phyloP scores from a whole-genome alignment of 2,113 vertebrate genomes.

The Zapus hudsonius region DNA sequence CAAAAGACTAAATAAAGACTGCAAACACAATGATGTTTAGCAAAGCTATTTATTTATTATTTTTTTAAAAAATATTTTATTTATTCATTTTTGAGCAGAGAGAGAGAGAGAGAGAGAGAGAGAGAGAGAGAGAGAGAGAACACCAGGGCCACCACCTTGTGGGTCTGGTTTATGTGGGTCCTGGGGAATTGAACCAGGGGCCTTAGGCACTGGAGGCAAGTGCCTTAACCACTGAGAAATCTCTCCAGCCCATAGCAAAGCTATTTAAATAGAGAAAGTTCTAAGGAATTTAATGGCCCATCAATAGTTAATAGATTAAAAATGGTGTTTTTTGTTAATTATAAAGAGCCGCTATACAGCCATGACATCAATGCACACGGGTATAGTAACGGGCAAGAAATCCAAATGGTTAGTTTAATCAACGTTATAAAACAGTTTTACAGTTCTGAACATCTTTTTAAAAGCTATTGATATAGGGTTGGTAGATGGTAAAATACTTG shows the following conservation, averaged over 20 bases:
- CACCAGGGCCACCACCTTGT: too few species aligned
- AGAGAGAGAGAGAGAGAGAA: too few species aligned
- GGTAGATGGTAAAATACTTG: too few species aligned
- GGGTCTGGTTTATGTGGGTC: too few species aligned
- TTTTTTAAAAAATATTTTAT: too few species aligned
- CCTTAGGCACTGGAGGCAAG: too few species aligned
- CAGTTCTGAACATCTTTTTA: not conserved
- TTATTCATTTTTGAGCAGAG: too few species aligned
- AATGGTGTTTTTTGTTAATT: slow-evolving; percentile 12
- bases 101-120: too few species aligned
- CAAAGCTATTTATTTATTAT: not conserved
- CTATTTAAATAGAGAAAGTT: not conserved
- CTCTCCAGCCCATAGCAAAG: too few species aligned
- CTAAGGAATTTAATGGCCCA: not conserved
- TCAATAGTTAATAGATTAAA: not conserved
- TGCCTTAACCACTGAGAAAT: too few species aligned
- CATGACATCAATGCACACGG: not conserved
- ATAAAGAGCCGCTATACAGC: not conserved
- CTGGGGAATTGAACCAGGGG: too few species aligned
- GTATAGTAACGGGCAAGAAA: not conserved
- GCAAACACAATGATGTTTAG: not conserved
- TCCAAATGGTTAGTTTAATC: not conserved
- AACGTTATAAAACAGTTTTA: not conserved
- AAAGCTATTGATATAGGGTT: not conserved
- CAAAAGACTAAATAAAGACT: not conserved